Evolutionary conservation across 2,113 vertebrate species (phyloP).

Genomic region (Toxotes jaculatrix): DNA sequence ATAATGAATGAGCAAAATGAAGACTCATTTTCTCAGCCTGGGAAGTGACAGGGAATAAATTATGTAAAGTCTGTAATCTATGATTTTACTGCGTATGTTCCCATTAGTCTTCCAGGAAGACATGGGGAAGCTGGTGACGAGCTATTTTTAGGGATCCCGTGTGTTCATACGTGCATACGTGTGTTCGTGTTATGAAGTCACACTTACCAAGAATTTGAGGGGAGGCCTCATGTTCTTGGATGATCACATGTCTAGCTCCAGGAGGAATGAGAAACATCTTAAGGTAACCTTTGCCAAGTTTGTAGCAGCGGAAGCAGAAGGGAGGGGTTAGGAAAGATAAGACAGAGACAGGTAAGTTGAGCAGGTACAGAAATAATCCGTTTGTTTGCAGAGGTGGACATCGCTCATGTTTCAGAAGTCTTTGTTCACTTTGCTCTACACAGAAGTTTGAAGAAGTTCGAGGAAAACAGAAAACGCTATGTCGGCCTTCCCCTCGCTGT

Average conservation of each 20-base stretch:
- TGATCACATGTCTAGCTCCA: slow-evolving; percentile 96
- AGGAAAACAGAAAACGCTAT: slow-evolving; percentile 2
- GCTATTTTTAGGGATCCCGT: neutral
- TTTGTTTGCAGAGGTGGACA: slow-evolving; percentile 84
- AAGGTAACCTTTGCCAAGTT: slow-evolving; percentile 93
- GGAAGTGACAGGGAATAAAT: slow-evolving; percentile 29
- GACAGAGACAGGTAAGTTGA: slow-evolving; percentile 82
- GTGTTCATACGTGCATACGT: neutral
- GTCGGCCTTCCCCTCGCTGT: slow-evolving; percentile 4
- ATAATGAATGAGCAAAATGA: slow-evolving; percentile 35
- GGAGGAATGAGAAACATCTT: slow-evolving; percentile 99
- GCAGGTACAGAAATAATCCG: slow-evolving; percentile 32
- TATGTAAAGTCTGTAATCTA: slow-evolving; percentile 33
- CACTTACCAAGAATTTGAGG: slow-evolving; percentile 99
- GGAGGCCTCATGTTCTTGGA: slow-evolving; percentile 98
- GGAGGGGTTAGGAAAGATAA: slow-evolving; percentile 84
- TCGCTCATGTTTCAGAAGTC: slow-evolving; percentile 69
- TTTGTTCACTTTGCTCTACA: slow-evolving; percentile 69
- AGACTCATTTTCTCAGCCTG: slow-evolving; percentile 13
- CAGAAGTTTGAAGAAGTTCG: slow-evolving; percentile 17
- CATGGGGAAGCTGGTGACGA: neutral
- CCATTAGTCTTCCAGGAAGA: neutral
- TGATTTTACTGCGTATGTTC: slow-evolving; percentile 1
- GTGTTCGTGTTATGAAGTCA: slow-evolving; percentile 41
- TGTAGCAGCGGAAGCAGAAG: slow-evolving; percentile 59